These are phyloP conservation scores for Protonemura montana DNA, from an alignment of 2,888 invertebrate genomes.

Conservation along the genomic window DNA sequence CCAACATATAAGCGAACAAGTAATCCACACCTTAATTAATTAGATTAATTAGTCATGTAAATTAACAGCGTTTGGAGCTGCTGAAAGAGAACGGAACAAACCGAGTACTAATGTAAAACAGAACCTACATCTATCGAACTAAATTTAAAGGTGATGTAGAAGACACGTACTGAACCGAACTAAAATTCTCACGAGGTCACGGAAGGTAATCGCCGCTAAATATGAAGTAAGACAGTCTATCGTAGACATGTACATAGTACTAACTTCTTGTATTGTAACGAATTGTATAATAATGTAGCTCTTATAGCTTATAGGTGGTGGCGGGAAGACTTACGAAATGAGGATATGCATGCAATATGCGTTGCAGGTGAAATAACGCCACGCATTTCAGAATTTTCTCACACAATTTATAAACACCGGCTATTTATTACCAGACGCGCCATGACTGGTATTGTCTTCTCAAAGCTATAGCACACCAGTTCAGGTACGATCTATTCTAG, in stretches of 20 bases:
- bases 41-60: background rate
- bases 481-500: background rate
- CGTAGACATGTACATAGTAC: background rate
- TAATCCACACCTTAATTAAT: background rate
- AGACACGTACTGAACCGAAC: background rate
- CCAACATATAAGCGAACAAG: background rate
- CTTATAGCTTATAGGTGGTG: background rate
- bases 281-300: background rate
- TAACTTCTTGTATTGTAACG: background rate
- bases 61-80: background rate
- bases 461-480: background rate
- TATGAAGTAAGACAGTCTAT: slow-evolving; percentile 15
- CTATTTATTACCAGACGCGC: background rate
- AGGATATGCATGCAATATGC: slow-evolving; percentile 32
- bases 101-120: background rate
- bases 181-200: slow-evolving; percentile 30
- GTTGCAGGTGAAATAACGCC: background rate
- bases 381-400: slow-evolving; percentile 24
- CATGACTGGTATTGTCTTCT: slow-evolving; percentile 15
- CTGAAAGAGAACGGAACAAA: slow-evolving; percentile 32
- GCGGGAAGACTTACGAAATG: slow-evolving; percentile 18
- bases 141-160: background rate
- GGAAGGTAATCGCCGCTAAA: slow-evolving; percentile 10
- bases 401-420: background rate
- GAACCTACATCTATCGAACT: background rate